phyloP scores from a whole-genome alignment of 2,113 vertebrate genomes.

The Dicaeum eximium region DNA sequence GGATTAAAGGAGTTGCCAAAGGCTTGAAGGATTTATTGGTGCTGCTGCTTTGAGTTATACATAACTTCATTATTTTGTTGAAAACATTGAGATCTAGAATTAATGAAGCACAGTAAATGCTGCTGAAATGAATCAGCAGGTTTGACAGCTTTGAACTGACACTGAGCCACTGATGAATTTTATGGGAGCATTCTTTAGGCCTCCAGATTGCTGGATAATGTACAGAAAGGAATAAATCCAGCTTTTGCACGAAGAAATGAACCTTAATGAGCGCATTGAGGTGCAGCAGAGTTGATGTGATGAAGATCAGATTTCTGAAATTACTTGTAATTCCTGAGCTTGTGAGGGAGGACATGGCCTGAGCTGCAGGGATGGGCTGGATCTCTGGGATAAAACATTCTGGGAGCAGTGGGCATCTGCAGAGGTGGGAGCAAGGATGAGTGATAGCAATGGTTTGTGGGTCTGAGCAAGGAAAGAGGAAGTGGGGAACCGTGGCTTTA shows the following conservation, averaged over 20 bases:
- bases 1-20: constrained; percentile 57
- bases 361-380: not conserved
- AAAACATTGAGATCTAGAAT: constrained; percentile 18
- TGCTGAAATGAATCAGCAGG: constrained; percentile 30
- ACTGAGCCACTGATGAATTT: not conserved
- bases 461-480: not conserved
- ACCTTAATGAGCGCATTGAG: not conserved
- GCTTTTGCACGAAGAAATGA: not conserved
- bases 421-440: not conserved
- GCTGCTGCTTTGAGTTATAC: constrained; percentile 53
- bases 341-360: not conserved
- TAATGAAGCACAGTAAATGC: not conserved
- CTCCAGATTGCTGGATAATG: not conserved
- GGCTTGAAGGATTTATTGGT: constrained; percentile 67
- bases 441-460: not conserved
- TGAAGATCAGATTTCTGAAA: not conserved
- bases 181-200: not conserved
- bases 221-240: not conserved
- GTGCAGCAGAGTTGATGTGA: not conserved
- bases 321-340: rapidly evolving
- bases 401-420: not conserved
- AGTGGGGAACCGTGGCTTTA: not conserved
- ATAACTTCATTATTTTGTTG: constrained; percentile 50
- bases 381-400: not conserved
- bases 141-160: not conserved